Evolutionary conservation across 1,140 invertebrate genomes (phyloP), one percentile per base, ranked within the genome.

Genomic region (Ceratitis capitata): DNA sequence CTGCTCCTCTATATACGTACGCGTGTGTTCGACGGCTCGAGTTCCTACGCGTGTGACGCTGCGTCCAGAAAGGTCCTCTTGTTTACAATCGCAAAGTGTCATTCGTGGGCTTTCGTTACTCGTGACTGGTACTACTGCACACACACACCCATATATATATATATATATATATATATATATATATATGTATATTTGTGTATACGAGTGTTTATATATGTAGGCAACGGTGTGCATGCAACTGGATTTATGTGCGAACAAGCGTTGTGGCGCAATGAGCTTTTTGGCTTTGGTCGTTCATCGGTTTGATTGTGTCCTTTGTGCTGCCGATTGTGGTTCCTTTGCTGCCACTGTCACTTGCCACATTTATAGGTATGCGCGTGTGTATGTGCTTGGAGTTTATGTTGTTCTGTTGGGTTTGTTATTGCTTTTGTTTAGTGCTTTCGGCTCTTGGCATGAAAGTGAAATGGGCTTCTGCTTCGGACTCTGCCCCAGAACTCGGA

Each of bases 381-480:
- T 42, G 26, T 61, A 23, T 29, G 58, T n/a, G 35, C 39, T 45
- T 23, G 39, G 69, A 78, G 69, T 78, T 69, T 69, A 69, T 69
- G 64, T 69, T n/a, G 69, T 10, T 45, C 69, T 9, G 69, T 45
- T 78, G 69, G 35, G 7, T 78, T 45, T 78, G 39, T 45, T 78
- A 78, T 78, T 78, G 69, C 69, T 45, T 78, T 78, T 78, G 69
- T 78, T 78, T 69, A 69, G 39, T 45, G 69, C n/a, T 45, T 78
- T 35, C 45, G n/a, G 19, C 32, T 6, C 39, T n/a, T 35, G 82
- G 29, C 47, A 83, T 83, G 82, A 83, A 83, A 83, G 82, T 83
- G 82, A 83, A 83, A 53, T 83, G 45, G 4, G 45, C 16, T 47
- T n/a, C 32, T 35, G 61, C 14, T 64, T 7, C 58, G 3, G 23